Base-by-base conservation (phyloP, 2,113 vertebrate genomes). In the Arvicanthis niloticus region DNA sequence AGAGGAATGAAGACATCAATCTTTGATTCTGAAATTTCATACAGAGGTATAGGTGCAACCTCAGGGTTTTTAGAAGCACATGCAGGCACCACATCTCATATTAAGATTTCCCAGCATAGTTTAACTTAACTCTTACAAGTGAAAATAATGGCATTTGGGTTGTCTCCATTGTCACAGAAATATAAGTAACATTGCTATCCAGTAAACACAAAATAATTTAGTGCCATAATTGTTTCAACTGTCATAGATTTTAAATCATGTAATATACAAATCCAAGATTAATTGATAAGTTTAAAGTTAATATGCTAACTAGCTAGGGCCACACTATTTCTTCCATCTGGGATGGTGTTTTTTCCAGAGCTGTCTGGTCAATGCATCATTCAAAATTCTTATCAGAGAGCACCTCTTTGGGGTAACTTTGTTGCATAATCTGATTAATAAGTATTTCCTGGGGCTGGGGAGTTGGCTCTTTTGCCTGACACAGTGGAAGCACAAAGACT, bases 1-100 rank as follows among this genome's bases (percentile, higher is more conserved):
- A 89, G 51, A 90, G 85, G 93, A 97, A 95, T 91, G 77, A 89
- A 97, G 97, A 94, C 65, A 94, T 95, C 78, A 91, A 67, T 75
- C 67, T 95, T 88, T 31, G 70, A 94, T 84, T 94, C 62, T 67
- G 45, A 78, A 68, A 77, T 95, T 90, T 60, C 5, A 31, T 34
- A 67, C 15, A 77, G 89, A 95, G 84, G 48, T 82, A n/a, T 42
- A 86, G 81, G 96, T 86, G 53, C 77, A 92, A 95, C 89, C 68
- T 80, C 48, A 53, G 72, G 31, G 42, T 76, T 76, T 78, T 94
- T 72, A 92, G 65, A 81, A 81, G 60, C 10, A 56, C 40, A 76
- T 77, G 93, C 93, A 77, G 48, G 92, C 88, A 91, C 90, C 75
- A 86, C 4, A 84, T 65, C 16, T 81, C 40, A 31, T 88, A 92